Evolutionary conservation across 1,140 invertebrate species (phyloP), one percentile per base, ranked within the genome.

Genomic region (Pissodes strobi): DNA sequence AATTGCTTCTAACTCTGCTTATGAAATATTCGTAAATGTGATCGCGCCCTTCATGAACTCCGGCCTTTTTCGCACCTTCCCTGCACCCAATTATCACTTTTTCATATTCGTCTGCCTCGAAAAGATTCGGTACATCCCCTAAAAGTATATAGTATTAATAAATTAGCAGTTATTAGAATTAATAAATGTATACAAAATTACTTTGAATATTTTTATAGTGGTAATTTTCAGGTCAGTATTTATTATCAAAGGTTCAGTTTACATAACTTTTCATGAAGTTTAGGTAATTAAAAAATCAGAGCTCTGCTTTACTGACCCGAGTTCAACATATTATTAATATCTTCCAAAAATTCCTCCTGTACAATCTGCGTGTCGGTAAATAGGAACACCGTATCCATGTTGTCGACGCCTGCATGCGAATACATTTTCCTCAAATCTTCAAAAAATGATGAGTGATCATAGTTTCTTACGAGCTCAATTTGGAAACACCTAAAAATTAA

Each of bases 301-400:
- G n/a, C n/a, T 92, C 89, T 55, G 2, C 10, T 45, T 23, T 22
- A 18, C 34, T 10, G 67, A 84, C 90, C 90, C 4, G 92, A 89
- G 76, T 94, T 95, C 0, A 96, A 80, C 76, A 94, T 90, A 74
- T 95, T 94, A 74, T 94, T 95, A 18, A 95, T 90, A 73, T 95
- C 92, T 78, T 95, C 94, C 0, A 98, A 80, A 78, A 97, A 97
- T 73, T 92, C 90, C 79, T 98, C 95, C 59, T 92, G 86, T 0
- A 93, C 88, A 30, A 94, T 93, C 79, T 97, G 94, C 1, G 91
- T 94, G 73, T 97, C 94, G 3, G 88, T 88, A 71, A 92, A 86
- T 2, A 98, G 82, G 74, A 98, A 97, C 0, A 94, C 90, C 0
- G 88, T 89, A n/a, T 92, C 88, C 58, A 91, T 83, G 64, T 88